Base-by-base conservation (phyloP, 2,113 vertebrate genomes). In the Thinocorus orbignyianus region DNA sequence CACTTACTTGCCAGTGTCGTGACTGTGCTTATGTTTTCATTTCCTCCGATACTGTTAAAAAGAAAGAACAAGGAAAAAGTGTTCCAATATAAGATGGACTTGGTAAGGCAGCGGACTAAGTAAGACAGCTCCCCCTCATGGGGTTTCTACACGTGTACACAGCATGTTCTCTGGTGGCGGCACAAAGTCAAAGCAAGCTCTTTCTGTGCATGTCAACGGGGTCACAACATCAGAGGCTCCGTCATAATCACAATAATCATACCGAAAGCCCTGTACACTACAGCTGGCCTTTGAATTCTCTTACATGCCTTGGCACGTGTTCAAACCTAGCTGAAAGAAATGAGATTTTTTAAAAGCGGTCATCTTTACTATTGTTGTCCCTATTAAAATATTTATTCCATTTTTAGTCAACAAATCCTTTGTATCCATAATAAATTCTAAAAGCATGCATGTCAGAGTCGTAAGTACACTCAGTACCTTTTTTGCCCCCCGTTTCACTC, bases 1-100 rank as follows among this genome's bases (percentile, higher is more conserved):
- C 61, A 98, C 98, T 97, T 98, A 98, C 98, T 98, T 39, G 98
- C 11, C 81, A 98, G 55, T 33, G 98, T 98, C 0, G 94, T 98
- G 70, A 98, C 92, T 1, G 95, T 97, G 76, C 52, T 96, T 73
- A 98, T 81, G 81, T 95, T 97, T 73, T 88, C 68, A 69, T 98
- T 95, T 74, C 98, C 98, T 28, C 98, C 98, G 33, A 35, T 12
- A n/a, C 98, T 98, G 92, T 82, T 37, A 70, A 51, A 52, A 55
- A 80, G 55, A 91, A 91, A 62, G 35, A 81, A 26, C 31, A 87
- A 86, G n/a, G 10, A 42, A 77, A 41, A 90, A 28, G 25, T 6
- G n/a, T 39, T 79, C 37, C 31, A 49, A 85, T 42, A 25, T 16
- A 12, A 0, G 23, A 54, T 17, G 39, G 68, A 31, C n/a, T 84